Evolutionary conservation across 2,797 vertebrate species (phyloP), one percentile per base, ranked within the genome.

Genomic region (Champsocephalus esox): DNA sequence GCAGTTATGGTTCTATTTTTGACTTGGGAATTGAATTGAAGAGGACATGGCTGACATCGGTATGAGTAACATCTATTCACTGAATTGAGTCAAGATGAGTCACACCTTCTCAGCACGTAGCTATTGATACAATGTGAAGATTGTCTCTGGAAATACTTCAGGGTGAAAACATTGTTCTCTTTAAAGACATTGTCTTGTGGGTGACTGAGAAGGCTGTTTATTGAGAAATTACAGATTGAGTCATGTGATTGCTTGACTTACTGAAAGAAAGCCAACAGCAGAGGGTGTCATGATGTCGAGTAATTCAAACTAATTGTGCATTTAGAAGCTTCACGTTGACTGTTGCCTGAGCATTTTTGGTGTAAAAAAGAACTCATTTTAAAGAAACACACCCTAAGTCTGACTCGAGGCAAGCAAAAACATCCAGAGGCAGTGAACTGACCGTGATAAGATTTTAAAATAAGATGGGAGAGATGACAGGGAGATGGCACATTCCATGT

Each of bases 1-100:
- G 73, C 88, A 88, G 56, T 73, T 55, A 62, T 79, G 67, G 65
- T 77, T 92, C 89, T 94, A 87, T 94, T 92, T 92, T 85, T 82
- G 73, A 81, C 62, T 73, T 38, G 50, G 67, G 88, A 73, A 83
- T 83, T 81, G 74, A 87, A 88, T 78, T 82, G 75, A 75, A 77
- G 80, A 80, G 80, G 76, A 79, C 84, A 80, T 34, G 73, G 73
- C 77, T 91, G 90, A 91, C 88, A 91, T 92, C 90, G 88, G 80
- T 67, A 77, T 93, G 91, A 93, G 81, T 90, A 93, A 92, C 72
- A 75, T 85, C 82, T 86, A 81, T 88, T 89, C 84, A 85, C 73
- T 38, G 34, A 9, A 38, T 38, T 84, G 78, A 91, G 54, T 88
- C 66, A 69, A 82, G 81, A 88, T 94, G 93, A 94, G 81, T 94